These are phyloP conservation scores for Cryptomyrus ogoouensis DNA, from an alignment of 2,113 vertebrate species.

Conservation along the genomic window DNA sequence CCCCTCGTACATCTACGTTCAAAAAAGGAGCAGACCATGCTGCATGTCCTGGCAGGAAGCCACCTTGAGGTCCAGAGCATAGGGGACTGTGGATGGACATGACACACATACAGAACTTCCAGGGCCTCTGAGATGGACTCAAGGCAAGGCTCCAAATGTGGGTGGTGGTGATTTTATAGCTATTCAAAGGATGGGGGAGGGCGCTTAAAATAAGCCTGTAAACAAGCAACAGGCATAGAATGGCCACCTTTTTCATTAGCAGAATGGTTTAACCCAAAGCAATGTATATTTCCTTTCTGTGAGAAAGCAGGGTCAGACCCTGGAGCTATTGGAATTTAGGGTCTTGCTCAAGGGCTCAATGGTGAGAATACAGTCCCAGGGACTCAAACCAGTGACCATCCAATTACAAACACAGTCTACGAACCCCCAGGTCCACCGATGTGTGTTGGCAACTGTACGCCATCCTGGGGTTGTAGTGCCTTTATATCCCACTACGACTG, in stretches of 20 bases:
- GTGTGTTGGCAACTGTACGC: not conserved
- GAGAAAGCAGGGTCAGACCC: not conserved
- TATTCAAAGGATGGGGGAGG: not conserved
- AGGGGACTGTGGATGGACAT: not conserved
- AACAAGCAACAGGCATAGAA: not conserved
- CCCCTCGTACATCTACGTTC: not conserved
- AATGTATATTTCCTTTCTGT: not conserved
- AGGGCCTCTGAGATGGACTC: not conserved
- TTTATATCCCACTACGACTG: not conserved
- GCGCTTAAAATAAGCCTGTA: not conserved
- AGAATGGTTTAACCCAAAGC: not conserved
- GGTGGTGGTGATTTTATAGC: not conserved
- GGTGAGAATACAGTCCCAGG: not conserved
- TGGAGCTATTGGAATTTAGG: too few species aligned
- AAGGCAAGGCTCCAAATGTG: not conserved
- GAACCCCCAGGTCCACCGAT: not conserved
- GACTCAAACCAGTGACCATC: not conserved
- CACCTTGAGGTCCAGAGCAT: not conserved
- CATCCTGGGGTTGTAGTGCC: not conserved
- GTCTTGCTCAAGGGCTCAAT: too few species aligned
- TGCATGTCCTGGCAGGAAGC: not conserved
- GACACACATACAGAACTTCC: not conserved
- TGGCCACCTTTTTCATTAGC: not conserved
- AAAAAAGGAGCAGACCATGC: not conserved
- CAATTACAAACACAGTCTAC: not conserved